Percentiles rank a stretch among this genome's conserved stretches.
Evolutionary conservation across 2,888 invertebrate genomes (phyloP).

Genomic region (Pseudolycoriella hygida): DNA sequence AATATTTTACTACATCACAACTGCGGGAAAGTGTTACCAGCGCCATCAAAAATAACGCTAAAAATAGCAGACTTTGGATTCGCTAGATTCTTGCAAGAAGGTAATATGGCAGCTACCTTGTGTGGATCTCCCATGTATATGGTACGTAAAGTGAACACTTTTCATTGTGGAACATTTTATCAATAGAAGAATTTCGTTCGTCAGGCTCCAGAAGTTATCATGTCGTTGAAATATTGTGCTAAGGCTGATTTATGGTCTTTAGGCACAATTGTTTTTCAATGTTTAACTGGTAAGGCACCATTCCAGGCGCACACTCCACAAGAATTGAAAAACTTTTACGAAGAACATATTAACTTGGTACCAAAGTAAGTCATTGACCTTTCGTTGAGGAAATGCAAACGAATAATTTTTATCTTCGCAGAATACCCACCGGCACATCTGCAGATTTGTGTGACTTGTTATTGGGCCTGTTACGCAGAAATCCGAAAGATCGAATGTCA

Average conservation of each 20-base stretch:
- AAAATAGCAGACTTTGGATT: conserved; percentile 99
- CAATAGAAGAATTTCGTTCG: neutral
- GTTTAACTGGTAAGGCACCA: conserved; percentile 95
- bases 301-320: conserved; percentile 97
- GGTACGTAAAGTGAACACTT: too few relatives aligned
- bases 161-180: too few relatives aligned
- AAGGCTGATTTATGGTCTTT: conserved; percentile 99
- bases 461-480: conserved; percentile 71
- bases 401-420: conserved; percentile 22
- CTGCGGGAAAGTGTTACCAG: conserved; percentile 32
- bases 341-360: conserved; percentile 77
- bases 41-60: conserved; percentile 66
- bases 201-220: conserved; percentile 93
- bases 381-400: neutral
- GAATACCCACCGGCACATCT: conserved; percentile 88
- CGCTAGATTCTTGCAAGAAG: conserved; percentile 94
- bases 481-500: conserved; percentile 86
- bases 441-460: conserved; percentile 74
- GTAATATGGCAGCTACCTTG: conserved; percentile 97
- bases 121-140: conserved; percentile 99
- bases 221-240: conserved; percentile 96
- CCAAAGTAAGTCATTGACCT: conserved; percentile 74
- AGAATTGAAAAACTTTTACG: conserved; percentile 91
- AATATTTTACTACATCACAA: conserved; percentile 87
- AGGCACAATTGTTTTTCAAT: conserved; percentile 97